Base-by-base conservation (phyloP, 2,797 vertebrate genomes). In the Sebastes elongatus region DNA sequence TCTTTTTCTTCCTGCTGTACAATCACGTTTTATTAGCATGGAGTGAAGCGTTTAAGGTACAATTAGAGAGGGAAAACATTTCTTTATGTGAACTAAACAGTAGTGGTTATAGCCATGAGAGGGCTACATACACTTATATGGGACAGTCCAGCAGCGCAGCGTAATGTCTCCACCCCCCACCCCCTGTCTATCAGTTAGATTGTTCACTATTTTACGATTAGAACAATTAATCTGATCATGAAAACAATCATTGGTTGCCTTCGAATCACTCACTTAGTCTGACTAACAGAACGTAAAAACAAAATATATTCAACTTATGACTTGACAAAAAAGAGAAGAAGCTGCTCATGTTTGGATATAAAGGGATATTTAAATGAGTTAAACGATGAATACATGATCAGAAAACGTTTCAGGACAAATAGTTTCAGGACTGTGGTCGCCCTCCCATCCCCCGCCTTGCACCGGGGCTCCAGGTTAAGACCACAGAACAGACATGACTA, bases 1-100 rank as follows among this genome's bases (percentile, higher is more conserved):
- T 82, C 81, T 87, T 87, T 81, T 84, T 88, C 93, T 86, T 95
- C 89, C 87, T 92, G 87, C 85, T 92, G 90, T 93, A 95, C 95
- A 96, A 94, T 94, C 95, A 91, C 87, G 93, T 94, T 96, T 96
- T 96, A 97, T 94, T 94, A 95, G 94, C 87, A 92, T 90, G 82
- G 91, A 94, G 92, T 72, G 84, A 93, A 94, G 92, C 90, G 82
- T 92, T 93, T 91, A 95, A 94, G 93, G 92, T 94, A 94, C 91
- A 94, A 94, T 95, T 95, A 95, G 88, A 84, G 84, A 91, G 86
- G 87, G 77, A 92, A 92, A 95, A 93, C 92, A 93, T 94, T 94
- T 94, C 81, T 94, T 94, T 93, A 94, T 86, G 88, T 84, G 89
- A 91, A 90, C 86, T 92, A 89, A 94, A 93, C 90, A 84, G 86